These are phyloP conservation scores for Uria lomvia DNA, from an alignment of 2,113 vertebrate species.

Conservation along the genomic window DNA sequence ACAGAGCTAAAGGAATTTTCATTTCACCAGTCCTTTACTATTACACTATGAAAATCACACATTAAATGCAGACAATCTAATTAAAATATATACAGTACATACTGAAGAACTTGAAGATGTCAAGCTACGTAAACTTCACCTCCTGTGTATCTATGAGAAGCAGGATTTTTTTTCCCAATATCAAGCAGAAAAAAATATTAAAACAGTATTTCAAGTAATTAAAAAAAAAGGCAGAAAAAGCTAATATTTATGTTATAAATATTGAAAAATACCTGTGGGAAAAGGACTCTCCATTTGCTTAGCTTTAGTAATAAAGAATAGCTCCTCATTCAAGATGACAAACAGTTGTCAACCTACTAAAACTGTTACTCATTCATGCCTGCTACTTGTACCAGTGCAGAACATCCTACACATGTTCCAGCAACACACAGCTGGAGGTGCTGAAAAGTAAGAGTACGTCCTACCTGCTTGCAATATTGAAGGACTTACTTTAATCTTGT, in stretches of 20 bases:
- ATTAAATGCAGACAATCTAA: not conserved
- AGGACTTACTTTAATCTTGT: not conserved
- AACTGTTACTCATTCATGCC: not conserved
- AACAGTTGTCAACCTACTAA: not conserved
- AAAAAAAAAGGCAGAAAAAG: not conserved
- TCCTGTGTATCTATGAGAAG: not conserved
- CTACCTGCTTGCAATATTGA: rapidly evolving
- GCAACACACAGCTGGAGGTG: not conserved
- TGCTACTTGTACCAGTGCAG: not conserved
- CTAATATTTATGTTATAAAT: not conserved
- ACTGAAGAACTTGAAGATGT: not conserved
- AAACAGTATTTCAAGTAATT: not conserved
- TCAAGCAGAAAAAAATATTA: not conserved
- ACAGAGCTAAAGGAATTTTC: not conserved
- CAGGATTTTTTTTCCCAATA: not conserved
- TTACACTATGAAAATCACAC: not conserved
- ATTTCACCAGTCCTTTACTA: not conserved
- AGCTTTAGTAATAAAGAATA: not conserved
- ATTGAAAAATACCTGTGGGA: not conserved
- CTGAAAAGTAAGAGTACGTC: not conserved
- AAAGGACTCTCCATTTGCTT: not conserved
- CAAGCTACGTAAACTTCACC: not conserved
- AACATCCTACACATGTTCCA: not conserved
- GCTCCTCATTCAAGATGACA: not conserved
- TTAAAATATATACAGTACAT: not conserved